phyloP scores from a whole-genome alignment of 2,888 invertebrate genomes.

The Carterocephalus palaemon region DNA sequence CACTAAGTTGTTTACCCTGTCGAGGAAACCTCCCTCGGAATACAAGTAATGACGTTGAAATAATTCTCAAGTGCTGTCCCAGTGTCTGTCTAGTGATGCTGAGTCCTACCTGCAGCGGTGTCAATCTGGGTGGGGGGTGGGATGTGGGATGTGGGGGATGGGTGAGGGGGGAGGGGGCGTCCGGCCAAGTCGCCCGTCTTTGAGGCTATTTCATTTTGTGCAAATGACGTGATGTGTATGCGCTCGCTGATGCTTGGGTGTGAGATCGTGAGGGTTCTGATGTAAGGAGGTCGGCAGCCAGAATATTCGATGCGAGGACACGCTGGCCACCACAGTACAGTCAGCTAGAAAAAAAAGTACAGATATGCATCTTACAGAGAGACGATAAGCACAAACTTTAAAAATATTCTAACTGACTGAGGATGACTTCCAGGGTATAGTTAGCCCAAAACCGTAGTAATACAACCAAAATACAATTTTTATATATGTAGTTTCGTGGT shows the following conservation, averaged over 20 bases:
- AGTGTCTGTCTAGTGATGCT: slow-evolving; percentile 20
- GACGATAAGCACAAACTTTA: too few relatives aligned
- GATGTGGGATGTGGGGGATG: slow-evolving; percentile 25
- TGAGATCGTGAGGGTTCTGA: slow-evolving; percentile 7
- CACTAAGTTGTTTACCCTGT: background rate
- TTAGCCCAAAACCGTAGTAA: too few relatives aligned
- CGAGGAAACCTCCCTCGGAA: background rate
- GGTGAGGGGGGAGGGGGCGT: slow-evolving; percentile 32
- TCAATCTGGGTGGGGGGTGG: slow-evolving; percentile 16
- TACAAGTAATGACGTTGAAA: slow-evolving; percentile 14
- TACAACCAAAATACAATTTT: too few relatives aligned
- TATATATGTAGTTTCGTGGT: too few relatives aligned
- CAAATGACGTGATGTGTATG: slow-evolving; percentile 59
- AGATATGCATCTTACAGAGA: too few relatives aligned
- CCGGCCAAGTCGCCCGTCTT: slow-evolving; percentile 54
- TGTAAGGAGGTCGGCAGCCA: too few relatives aligned
- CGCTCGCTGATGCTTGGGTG: slow-evolving; percentile 23
- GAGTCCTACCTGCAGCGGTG: slow-evolving; percentile 21
- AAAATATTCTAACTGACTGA: too few relatives aligned
- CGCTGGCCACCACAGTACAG: too few relatives aligned
- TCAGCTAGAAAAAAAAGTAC: too few relatives aligned
- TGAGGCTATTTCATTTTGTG: slow-evolving; percentile 72
- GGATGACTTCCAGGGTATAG: too few relatives aligned
- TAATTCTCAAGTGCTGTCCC: slow-evolving; percentile 19
- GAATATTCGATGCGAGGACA: too few relatives aligned